Evolutionary conservation across 2,113 vertebrate species (phyloP).

Genomic region (Microtus montanus): DNA sequence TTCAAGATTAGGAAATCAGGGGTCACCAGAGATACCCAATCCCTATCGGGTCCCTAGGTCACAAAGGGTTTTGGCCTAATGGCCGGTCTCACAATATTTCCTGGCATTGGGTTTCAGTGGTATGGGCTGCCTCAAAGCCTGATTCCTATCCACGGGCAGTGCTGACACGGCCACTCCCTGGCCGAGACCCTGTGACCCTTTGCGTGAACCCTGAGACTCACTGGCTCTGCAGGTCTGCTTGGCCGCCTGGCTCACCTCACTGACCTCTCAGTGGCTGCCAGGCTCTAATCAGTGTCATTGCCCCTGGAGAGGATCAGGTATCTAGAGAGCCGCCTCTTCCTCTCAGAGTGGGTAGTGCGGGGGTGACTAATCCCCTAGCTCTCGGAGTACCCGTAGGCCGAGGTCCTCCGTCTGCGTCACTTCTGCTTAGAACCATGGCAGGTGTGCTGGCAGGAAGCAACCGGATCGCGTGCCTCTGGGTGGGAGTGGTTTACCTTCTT

Average conservation of each 20-base stretch:
- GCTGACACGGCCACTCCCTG: neutral
- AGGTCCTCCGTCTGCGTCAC: neutral
- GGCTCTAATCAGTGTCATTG: neutral
- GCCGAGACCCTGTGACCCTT: neutral
- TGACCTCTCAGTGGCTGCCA: neutral
- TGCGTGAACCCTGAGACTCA: neutral
- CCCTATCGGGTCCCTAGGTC: neutral
- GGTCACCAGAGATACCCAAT: too few species aligned
- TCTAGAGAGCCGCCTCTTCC: conserved; percentile 9
- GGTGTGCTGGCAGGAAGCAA: conserved; percentile 7
- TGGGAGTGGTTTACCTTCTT: neutral
- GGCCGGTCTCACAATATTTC: too few species aligned
- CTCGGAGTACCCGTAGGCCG: accelerated
- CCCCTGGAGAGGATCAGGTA: neutral
- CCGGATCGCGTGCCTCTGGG: neutral
- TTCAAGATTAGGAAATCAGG: neutral
- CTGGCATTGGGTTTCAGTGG: too few species aligned
- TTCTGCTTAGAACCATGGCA: neutral
- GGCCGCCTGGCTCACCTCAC: accelerated
- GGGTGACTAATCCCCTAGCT: conserved; percentile 19
- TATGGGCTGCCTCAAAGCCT: neutral
- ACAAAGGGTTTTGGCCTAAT: neutral
- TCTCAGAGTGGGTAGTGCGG: neutral
- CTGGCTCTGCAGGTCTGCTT: neutral
- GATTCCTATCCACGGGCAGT: neutral